These are phyloP conservation scores for Nannospalax galili DNA, from an alignment of 2,113 vertebrate genomes.

Conservation along the genomic window DNA sequence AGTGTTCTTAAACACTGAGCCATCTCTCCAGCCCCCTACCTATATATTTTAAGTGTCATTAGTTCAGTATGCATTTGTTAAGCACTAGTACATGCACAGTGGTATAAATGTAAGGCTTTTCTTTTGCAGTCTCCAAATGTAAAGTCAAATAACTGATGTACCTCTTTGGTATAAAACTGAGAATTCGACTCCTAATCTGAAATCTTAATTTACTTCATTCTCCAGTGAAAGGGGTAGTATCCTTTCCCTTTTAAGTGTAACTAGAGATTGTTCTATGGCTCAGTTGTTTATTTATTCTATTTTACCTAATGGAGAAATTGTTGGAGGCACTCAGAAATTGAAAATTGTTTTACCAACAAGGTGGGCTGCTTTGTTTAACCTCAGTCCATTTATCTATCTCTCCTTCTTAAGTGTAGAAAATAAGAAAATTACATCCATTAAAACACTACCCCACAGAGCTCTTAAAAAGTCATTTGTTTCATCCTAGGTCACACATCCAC, in stretches of 20 bases:
- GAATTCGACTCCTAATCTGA: neutral
- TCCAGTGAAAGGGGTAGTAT: conserved; percentile 82
- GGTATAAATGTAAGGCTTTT: neutral
- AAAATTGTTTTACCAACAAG: conserved; percentile 89
- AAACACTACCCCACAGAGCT: neutral
- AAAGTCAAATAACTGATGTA: neutral
- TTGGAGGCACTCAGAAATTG: conserved; percentile 87
- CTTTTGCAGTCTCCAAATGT: neutral
- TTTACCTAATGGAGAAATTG: conserved; percentile 84
- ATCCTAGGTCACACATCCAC: neutral
- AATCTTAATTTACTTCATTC: neutral
- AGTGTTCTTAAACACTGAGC: too few species aligned
- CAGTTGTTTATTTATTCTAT: conserved; percentile 89
- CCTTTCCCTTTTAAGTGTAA: conserved; percentile 79
- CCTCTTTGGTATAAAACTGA: neutral
- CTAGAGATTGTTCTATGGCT: conserved; percentile 84
- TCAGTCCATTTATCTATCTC: neutral
- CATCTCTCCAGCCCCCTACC: too few species aligned
- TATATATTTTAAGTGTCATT: neutral
- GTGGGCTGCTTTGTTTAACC: conserved; percentile 75
- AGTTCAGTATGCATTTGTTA: neutral
- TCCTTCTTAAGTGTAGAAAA: neutral
- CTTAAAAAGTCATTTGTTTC: neutral
- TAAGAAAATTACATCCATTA: neutral
- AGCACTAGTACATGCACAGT: neutral